A percentile compares a stretch with the other conserved stretches of the same genome.
Evolutionary conservation across 2,113 vertebrate genomes (phyloP).

Genomic region (Muntiacus muntjak): DNA sequence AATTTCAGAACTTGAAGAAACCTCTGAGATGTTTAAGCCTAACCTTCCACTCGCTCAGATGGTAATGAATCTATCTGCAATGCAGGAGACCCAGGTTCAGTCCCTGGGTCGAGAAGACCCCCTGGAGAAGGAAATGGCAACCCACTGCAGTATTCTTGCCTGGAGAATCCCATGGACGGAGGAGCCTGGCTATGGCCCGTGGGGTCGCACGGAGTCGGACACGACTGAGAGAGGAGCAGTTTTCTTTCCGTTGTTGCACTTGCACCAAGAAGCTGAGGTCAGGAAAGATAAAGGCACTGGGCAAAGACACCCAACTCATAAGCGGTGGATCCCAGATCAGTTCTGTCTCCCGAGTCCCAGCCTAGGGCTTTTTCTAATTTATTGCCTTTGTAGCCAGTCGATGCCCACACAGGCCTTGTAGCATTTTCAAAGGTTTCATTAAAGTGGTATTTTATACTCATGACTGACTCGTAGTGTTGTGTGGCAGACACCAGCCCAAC

Average conservation of each 20-base stretch:
- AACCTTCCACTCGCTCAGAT: not conserved
- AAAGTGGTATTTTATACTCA: not conserved
- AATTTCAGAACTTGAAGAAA: not conserved
- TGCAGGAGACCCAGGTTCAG: not conserved
- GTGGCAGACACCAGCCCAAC: not conserved
- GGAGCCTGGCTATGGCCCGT: not conserved
- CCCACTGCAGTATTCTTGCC: not conserved
- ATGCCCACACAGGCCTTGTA: not conserved
- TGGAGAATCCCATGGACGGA: not conserved
- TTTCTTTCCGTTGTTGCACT: not conserved
- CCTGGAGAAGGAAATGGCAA: not conserved
- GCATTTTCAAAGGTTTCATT: not conserved
- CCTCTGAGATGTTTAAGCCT: not conserved
- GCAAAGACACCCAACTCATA: not conserved
- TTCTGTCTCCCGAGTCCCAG: not conserved
- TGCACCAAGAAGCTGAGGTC: not conserved
- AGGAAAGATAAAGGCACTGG: not conserved
- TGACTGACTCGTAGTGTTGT: fast-evolving
- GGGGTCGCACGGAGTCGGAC: not conserved
- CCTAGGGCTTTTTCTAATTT: not conserved
- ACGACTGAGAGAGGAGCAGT: not conserved
- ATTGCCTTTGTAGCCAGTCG: too few relatives aligned
- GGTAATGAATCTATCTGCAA: not conserved
- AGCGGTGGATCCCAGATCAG: fast-evolving
- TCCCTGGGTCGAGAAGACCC: not conserved